Conservation (phyloP, 2,113 vertebrate genomes). For the Phoxinus phoxinus region DNA sequence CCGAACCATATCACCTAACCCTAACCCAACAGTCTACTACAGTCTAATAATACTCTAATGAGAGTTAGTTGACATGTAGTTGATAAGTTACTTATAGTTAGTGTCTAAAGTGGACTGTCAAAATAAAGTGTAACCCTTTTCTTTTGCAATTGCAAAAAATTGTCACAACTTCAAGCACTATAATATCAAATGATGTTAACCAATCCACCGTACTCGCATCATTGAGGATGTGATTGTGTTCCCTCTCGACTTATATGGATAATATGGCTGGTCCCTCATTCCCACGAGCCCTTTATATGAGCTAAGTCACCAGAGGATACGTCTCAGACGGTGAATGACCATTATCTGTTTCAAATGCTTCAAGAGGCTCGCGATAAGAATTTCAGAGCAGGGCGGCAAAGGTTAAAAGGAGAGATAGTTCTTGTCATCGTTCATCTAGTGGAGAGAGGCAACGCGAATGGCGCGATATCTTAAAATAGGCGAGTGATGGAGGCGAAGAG, state of each 20-base stretch:
- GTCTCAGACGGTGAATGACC: slow-evolving; percentile 50
- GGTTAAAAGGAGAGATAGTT: slow-evolving; percentile 79
- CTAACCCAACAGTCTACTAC: no score
- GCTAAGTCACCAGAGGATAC: slow-evolving; percentile 45
- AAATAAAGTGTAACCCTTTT: no score
- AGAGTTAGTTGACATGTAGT: no score
- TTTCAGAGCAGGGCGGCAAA: slow-evolving; percentile 68
- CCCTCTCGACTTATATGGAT: slow-evolving; percentile 15
- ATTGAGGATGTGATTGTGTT: slow-evolving; percentile 19
- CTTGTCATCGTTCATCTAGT: slow-evolving; percentile 70
- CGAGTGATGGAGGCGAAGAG: slow-evolving; percentile 69
- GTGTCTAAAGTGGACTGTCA: no score
- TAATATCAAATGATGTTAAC: not conserved
- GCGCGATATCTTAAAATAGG: slow-evolving; percentile 79
- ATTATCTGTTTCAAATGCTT: slow-evolving; percentile 70
- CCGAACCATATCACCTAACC: no score
- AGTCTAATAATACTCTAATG: no score
- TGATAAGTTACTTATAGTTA: no score
- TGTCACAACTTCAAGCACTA: not conserved
- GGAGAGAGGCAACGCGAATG: slow-evolving; percentile 58
- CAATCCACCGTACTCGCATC: not conserved
- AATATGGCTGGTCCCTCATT: slow-evolving; percentile 1
- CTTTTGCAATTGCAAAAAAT: not conserved
- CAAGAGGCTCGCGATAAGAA: slow-evolving; percentile 71
- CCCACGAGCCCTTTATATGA: slow-evolving; percentile 44